These are phyloP conservation scores for Leptocoma aspasia DNA, from an alignment of 2,113 vertebrate species.

Conservation along the genomic window DNA sequence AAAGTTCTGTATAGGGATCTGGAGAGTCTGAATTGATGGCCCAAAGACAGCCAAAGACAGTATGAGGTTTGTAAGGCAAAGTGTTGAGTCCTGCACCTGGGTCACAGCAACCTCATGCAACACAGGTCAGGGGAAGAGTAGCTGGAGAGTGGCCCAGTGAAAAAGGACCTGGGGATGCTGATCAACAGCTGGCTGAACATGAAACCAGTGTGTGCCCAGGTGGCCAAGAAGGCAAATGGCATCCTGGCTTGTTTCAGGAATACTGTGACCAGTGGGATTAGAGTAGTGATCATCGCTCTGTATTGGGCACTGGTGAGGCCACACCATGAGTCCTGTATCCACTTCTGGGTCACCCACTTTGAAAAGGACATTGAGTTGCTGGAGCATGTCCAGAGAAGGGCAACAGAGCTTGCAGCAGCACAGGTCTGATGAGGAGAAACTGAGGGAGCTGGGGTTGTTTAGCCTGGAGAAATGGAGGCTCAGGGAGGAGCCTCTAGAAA, in stretches of 20 bases:
- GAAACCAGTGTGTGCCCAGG: neutral
- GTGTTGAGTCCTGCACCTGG: neutral
- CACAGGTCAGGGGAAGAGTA: neutral
- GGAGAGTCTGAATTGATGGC: neutral
- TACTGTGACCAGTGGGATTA: neutral
- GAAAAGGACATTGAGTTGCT: neutral
- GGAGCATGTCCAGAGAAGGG: neutral
- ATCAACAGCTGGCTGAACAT: neutral
- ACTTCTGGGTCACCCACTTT: neutral
- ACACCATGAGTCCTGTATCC: neutral
- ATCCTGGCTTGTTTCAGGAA: neutral
- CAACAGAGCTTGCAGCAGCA: neutral
- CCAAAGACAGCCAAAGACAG: neutral
- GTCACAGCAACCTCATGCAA: neutral
- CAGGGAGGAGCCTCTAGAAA: too few relatives aligned
- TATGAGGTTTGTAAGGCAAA: neutral
- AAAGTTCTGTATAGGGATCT: neutral
- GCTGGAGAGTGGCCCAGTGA: neutral
- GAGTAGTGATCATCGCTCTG: neutral
- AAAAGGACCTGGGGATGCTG: neutral
- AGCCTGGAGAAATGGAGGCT: neutral
- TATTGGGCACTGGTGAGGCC: neutral
- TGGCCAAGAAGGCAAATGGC: neutral
- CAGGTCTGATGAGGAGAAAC: neutral
- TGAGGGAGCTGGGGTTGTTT: neutral